A percentile compares a stretch with the other conserved stretches of the same genome.
Evolutionary conservation across 2,888 invertebrate species (phyloP).

Genomic region (Andrena chrysosceles): DNA sequence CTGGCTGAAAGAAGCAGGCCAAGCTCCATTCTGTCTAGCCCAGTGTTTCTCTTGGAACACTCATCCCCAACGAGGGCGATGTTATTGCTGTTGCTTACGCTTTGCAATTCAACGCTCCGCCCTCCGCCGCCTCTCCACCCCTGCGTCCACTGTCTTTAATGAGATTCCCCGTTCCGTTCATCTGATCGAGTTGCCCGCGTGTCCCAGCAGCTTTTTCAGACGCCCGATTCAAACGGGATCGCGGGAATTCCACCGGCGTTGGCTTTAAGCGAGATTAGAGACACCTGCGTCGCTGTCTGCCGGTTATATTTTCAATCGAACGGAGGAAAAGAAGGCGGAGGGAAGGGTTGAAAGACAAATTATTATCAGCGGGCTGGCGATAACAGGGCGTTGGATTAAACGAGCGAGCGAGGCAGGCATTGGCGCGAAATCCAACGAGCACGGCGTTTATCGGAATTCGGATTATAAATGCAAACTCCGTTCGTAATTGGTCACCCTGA

Average conservation of each 20-base stretch:
- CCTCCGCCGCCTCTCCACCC: neutral
- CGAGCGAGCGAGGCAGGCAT: conserved; percentile 17
- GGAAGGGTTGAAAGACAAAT: conserved; percentile 5
- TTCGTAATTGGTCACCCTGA: conserved; percentile 47
- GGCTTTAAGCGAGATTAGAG: conserved; percentile 2
- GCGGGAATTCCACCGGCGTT: neutral
- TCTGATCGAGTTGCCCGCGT: conserved; percentile 10
- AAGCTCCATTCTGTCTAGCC: conserved; percentile 1
- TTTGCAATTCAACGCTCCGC: conserved; percentile 8
- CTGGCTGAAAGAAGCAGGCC: neutral
- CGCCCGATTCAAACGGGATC: neutral
- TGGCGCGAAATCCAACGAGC: conserved; percentile 21
- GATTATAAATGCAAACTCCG: conserved; percentile 56
- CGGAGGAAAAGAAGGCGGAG: neutral
- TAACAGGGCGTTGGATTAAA: conserved; percentile 45
- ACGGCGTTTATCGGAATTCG: conserved; percentile 43
- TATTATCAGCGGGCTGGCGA: conserved; percentile 25
- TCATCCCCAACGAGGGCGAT: neutral
- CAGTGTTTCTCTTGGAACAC: neutral
- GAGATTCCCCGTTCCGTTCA: conserved; percentile 22
- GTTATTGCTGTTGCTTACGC: conserved; percentile 25
- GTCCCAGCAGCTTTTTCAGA: neutral
- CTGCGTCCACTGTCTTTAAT: conserved; percentile 4
- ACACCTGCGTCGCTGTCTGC: neutral
- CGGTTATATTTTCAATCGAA: neutral